phyloP scores from a whole-genome alignment of 30 jellyfish, hydroid and myxozoan genomes.

The Mastigias papua region DNA sequence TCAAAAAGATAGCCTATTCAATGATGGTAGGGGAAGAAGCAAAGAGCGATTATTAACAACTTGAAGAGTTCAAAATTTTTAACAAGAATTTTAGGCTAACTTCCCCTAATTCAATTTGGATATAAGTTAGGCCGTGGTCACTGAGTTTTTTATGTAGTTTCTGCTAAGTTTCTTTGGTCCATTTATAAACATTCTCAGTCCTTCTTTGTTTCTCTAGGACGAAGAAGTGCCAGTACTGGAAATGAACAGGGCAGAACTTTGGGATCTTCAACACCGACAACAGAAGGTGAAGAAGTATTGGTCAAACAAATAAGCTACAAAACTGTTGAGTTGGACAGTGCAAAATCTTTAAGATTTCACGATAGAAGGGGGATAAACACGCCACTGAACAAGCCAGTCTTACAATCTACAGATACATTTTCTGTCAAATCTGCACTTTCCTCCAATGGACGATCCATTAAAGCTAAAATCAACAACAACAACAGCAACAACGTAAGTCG shows the following conservation, averaged over 20 bases:
- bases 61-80: no score
- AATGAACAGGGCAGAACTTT: conserved; percentile 5
- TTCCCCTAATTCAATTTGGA: no score
- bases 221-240: not conserved
- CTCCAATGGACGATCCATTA: conserved; percentile 1
- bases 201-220: not conserved
- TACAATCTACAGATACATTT: not conserved
- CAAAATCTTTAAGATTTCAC: not conserved
- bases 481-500: no score
- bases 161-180: no score
- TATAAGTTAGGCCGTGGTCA: no score
- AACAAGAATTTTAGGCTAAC: no score
- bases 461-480: not conserved
- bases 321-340: not conserved
- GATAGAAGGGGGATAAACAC: not conserved
- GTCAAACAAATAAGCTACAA: not conserved
- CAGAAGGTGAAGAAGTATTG: conserved; percentile 25
- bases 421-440: not conserved
- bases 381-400: not conserved
- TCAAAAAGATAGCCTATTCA: no score
- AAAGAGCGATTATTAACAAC: no score
- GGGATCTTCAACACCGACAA: conserved; percentile 39
- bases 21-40: no score
- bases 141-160: no score
- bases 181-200: no score